Conservation (phyloP, 2,113 vertebrate species). For the Columbina picui region DNA sequence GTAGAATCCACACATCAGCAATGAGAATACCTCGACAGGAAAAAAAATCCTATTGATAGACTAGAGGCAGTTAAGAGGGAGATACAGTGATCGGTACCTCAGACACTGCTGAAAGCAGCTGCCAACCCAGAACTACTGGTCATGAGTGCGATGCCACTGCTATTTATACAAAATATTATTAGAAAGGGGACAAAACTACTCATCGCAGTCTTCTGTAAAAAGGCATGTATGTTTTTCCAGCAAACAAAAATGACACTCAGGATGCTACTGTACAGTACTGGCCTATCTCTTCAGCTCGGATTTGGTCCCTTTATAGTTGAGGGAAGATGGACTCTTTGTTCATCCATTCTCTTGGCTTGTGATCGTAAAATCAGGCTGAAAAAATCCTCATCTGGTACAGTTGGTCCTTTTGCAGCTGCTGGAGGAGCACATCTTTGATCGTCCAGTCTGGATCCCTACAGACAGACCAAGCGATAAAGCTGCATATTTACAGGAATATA, state of each 20-base stretch:
- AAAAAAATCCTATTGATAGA: not conserved
- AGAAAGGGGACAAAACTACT: not conserved
- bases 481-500: not conserved
- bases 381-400: conserved; percentile 96
- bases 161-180: not conserved
- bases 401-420: conserved; percentile 83
- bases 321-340: conserved; percentile 91
- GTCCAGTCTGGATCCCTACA: conserved; percentile 90
- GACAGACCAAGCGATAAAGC: not conserved
- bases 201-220: not conserved
- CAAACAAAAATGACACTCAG: not conserved
- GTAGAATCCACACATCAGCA: not conserved
- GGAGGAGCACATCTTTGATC: conserved; percentile 96
- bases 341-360: conserved; percentile 95
- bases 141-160: not conserved
- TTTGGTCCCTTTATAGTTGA: conserved; percentile 69
- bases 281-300: conserved; percentile 72
- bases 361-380: conserved; percentile 96
- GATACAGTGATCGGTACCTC: not conserved
- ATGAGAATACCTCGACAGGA: not conserved
- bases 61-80: not conserved
- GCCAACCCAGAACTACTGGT: not conserved
- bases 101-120: not conserved
- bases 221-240: not conserved
- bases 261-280: not conserved